Base-by-base conservation (phyloP, 2,113 vertebrate species). In the Dendropsophus ebraccatus region DNA sequence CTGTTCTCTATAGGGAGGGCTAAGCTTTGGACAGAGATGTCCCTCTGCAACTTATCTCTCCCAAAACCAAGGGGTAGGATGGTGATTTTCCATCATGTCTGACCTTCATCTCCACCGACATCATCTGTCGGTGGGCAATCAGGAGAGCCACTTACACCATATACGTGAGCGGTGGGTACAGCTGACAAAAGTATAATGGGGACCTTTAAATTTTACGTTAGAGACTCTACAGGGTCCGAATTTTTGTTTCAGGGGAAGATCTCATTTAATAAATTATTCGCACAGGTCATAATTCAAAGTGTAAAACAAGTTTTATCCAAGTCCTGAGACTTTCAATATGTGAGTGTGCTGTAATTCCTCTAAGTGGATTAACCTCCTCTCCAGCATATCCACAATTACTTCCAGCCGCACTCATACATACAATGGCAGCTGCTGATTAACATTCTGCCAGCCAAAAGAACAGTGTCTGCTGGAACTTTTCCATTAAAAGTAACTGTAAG, bases 281-380 rank as follows among this genome's bases (percentile, higher is more conserved):
- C 74, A 19, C 7, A 8, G 6, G 74, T 30, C 49, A 28, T 17
- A 19, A 19, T 30, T 52, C 47, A 52, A 14, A 30, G 74, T 52
- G 19, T 30, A 23, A 28, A 76, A 50, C 73, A 21, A 35, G 65
- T 69, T 69, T 69, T 69, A 17, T 35, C 30, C 30, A 37, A 69
- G 65, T 35, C 65, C 37, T 30, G 30, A 54, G 28, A 56, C 21
- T 78, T 78, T 76, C 30, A 54, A 32, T 78, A 78, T 56, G 75
- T 73, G 35, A 45, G 19, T 73, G 70, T 50, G 45, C 47, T 2
- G 75, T 78, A 78, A 78, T 78, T 54, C 75, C 49, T 78, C 17
- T 78, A 78, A 78, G 19, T 78, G 28, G 75, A 56, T 78, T 78
- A 78, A 25, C 14, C 75, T 56, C 75, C 49, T 78, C 75, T 78